Base-by-base conservation (phyloP, 2,888 invertebrate species). In the Lampropteryx suffumata region DNA sequence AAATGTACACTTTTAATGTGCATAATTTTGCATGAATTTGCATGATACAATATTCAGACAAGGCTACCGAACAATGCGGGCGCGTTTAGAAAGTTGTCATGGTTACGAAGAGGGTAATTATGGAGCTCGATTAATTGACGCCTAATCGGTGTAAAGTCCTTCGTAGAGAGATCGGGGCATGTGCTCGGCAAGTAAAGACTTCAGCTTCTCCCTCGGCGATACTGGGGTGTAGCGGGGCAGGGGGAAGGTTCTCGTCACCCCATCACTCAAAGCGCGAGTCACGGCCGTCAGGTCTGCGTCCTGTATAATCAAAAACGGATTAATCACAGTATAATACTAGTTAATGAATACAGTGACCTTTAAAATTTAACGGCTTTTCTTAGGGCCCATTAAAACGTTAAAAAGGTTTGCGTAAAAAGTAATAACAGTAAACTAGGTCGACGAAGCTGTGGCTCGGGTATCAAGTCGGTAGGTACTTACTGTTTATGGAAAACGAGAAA, bases 141-240 rank as follows among this genome's bases (percentile, higher is more conserved):
- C 44, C 79, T 88, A 90, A 69, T 90, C 90, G 29, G 69, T 57
- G 78, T 96, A 96, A 50, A 96, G 83, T 56, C 95, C 92, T 74
- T 96, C 96, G 79, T 96, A 97, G 62, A 97, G 91, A 11, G 95
- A 93, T 63, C 94, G 92, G 2, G 96, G 95, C 76, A 96, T 92
- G 79, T 97, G 95, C 69, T 96, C 95, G 53, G 96, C 95, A 53
- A 96, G 88, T 62, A 96, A 89, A 40, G 95, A 94, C 89, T 96
- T 95, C 40, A 96, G 83, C 74, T 95, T 95, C 82, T 96, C 96
- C 39, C 92, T 89, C 35, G 94, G 92, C 0, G 95, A 94, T 33
- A 97, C 95, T 1, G 96, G 96, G 2, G 96, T 96, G 87, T 97
- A 97, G 82, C 95, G 94, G 13, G 93, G 90, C 83, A 96, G 92